Conservation (phyloP, 2,888 invertebrate species). For the Lathronympha strigana region DNA sequence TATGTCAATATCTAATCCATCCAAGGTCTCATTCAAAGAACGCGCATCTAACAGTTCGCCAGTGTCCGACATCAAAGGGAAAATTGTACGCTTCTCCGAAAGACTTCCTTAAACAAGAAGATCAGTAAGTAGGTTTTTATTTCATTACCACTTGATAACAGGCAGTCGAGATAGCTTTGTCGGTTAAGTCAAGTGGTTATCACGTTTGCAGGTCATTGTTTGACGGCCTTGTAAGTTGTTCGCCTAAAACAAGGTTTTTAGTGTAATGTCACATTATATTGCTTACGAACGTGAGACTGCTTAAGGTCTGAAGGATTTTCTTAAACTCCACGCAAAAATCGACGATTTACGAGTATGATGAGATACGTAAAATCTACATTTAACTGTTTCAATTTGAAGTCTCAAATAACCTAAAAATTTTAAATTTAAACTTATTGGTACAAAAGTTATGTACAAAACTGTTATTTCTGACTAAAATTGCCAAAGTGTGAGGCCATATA, state of each 20-base stretch:
- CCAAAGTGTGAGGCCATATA: too few species aligned
- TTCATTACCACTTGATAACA: constrained; percentile 24
- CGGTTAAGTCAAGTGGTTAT: constrained; percentile 22
- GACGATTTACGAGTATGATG: too few species aligned
- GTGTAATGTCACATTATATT: not conserved
- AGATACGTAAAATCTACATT: too few species aligned
- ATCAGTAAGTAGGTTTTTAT: constrained; percentile 21
- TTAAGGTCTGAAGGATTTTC: not conserved
- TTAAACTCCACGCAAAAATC: too few species aligned
- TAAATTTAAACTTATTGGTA: too few species aligned
- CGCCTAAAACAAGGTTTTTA: not conserved
- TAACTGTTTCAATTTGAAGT: too few species aligned
- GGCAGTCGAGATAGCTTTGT: constrained; percentile 28
- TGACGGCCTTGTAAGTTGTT: constrained; percentile 3
- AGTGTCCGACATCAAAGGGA: constrained; percentile 18
- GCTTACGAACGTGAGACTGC: not conserved
- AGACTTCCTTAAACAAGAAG: constrained; percentile 19
- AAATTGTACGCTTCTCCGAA: constrained; percentile 11
- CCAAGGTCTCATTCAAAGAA: constrained; percentile 8
- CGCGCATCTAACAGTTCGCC: not conserved
- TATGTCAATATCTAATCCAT: constrained; percentile 2
- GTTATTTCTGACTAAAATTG: too few species aligned
- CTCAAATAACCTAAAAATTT: too few species aligned
- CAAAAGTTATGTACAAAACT: too few species aligned
- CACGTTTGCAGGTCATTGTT: constrained; percentile 2